phyloP scores from a whole-genome alignment of 2,113 vertebrate species.

The Rhinogobius similis region DNA sequence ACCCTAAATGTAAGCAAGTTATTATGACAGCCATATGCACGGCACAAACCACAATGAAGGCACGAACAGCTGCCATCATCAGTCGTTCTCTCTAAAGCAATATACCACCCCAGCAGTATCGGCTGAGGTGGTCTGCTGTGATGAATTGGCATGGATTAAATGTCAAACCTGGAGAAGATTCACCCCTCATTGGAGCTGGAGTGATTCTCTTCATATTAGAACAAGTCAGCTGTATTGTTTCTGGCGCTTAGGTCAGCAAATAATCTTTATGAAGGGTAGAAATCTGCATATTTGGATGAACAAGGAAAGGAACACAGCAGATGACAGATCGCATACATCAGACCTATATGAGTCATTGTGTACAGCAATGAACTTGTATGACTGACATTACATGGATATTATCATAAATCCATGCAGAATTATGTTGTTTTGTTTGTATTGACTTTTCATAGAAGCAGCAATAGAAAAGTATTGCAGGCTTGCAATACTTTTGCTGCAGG shows the following conservation, averaged over 20 bases:
- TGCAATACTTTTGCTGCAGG: no score
- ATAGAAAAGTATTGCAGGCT: neutral
- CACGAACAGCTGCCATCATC: constrained; percentile 29
- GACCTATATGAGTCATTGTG: neutral
- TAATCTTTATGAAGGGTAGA: constrained; percentile 28
- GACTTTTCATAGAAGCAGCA: neutral
- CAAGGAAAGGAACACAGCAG: neutral
- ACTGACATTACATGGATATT: neutral
- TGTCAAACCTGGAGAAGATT: constrained; percentile 66
- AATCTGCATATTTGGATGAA: constrained; percentile 9
- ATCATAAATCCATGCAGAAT: neutral
- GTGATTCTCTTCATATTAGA: constrained; percentile 44
- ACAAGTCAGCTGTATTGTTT: constrained; percentile 40
- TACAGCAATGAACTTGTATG: no score
- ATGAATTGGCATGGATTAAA: constrained; percentile 75
- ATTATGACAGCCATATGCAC: constrained; percentile 3
- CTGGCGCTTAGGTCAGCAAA: constrained; percentile 28
- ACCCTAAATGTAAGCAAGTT: constrained; percentile 28
- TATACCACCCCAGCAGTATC: constrained; percentile 41
- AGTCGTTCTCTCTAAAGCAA: constrained; percentile 32
- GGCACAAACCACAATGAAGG: constrained; percentile 9
- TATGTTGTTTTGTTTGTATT: neutral
- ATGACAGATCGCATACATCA: neutral
- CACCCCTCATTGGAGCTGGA: constrained; percentile 37
- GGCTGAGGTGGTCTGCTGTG: constrained; percentile 50